Base-by-base conservation (phyloP, 2,797 vertebrate species). In the Pyrocephalus nanus region DNA sequence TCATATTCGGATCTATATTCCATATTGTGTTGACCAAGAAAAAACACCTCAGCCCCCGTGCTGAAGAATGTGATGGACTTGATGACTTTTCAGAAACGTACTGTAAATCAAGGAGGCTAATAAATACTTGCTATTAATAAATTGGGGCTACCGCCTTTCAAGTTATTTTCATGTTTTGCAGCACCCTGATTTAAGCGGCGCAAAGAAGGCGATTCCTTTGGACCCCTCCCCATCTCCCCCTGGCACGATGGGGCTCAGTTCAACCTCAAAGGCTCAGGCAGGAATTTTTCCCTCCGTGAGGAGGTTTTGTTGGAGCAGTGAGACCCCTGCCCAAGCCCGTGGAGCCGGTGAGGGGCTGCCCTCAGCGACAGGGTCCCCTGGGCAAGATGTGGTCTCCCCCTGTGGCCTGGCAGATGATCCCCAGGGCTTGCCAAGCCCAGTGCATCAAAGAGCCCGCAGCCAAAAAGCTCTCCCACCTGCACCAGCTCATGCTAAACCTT, bases 21-120 rank as follows among this genome's bases (percentile, higher is more conserved):
- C 95, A 90, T 96, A 95, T 95, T 96, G 95, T 95, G 95, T 95
- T 96, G 93, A 96, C 74, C 94, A 90, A 96, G 95, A 92, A 95
- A 38, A 94, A 93, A 84, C 90, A 86, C 92, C 88, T 93, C 96
- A 95, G 95, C 95, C 88, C 88, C 83, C 0, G 96, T 90, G 95
- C 96, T 96, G 96, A 96, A 74, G 93, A 95, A 96, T 96, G 95
- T 96, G 95, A 95, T 93, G 92, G 96, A 94, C 95, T 95, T 95
- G 92, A 95, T 96, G 92, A 90, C 88, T 96, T 95, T 96, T 95
- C 93, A 93, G 91, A 96, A 97, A 96, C 94, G 8, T 91, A 96
- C 92, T 97, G 96, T 96, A 96, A 96, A 95, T 95, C 86, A 93
- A 96, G 95, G 95, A 97, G 94, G 95, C 88, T 97, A 96, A 96